These are phyloP conservation scores for Dendrolimus punctatus DNA, from an alignment of 1,140 invertebrate species.

Conservation along the genomic window DNA sequence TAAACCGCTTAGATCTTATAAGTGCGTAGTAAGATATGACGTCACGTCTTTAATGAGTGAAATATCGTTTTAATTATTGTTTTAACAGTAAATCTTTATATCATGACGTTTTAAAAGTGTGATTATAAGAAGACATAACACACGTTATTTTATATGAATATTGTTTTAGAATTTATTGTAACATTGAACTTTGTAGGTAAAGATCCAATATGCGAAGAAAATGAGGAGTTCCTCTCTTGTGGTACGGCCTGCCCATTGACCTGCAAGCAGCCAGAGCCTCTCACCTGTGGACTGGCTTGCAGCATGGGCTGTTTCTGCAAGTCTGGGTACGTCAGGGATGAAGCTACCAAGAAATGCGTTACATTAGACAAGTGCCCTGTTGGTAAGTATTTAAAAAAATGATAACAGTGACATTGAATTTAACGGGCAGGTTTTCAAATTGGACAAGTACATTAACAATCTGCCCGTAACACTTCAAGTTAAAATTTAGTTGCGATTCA, in stretches of 20 bases:
- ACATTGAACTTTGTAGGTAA: constrained; percentile 15
- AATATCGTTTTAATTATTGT: too few relatives aligned
- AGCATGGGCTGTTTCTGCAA: constrained; percentile 61
- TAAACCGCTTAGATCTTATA: too few relatives aligned
- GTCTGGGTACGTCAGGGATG: constrained; percentile 45
- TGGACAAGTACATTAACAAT: too few relatives aligned
- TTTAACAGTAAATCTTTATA: too few relatives aligned
- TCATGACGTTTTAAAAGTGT: too few relatives aligned
- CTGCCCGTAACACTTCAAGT: too few relatives aligned
- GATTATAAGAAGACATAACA: too few relatives aligned
- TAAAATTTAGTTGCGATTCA: too few relatives aligned
- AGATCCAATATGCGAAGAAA: constrained; percentile 24
- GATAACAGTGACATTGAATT: constrained; percentile 2
- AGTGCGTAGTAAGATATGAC: too few relatives aligned
- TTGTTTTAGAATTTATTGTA: too few relatives aligned
- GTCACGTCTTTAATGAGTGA: too few relatives aligned
- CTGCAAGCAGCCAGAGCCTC: constrained; percentile 37
- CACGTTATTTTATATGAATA: too few relatives aligned
- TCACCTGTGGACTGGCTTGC: constrained; percentile 36
- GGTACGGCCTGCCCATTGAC: constrained; percentile 46
- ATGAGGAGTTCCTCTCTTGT: constrained; percentile 53
- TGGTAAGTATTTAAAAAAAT: constrained; percentile 22
- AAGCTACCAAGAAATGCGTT: constrained; percentile 35
- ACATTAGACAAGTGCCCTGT: constrained; percentile 44
- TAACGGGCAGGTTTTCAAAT: constrained; percentile 11